Evolutionary conservation across 2,888 invertebrate genomes (phyloP).

Genomic region (Halictus ligatus): DNA sequence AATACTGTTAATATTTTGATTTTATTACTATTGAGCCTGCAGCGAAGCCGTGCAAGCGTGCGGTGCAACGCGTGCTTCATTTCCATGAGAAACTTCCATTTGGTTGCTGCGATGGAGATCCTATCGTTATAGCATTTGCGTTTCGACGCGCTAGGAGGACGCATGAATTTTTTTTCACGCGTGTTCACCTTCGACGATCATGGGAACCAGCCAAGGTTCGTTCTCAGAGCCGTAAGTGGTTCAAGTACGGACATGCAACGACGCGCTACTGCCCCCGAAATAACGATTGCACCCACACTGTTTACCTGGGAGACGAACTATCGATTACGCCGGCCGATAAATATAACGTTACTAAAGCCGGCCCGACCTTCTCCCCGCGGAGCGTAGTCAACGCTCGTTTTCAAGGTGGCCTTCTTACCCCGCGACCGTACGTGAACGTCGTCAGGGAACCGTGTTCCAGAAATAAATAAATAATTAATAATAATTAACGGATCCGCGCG

Average conservation of each 20-base stretch:
- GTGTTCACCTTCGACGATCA: not conserved
- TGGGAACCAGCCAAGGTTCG: not conserved
- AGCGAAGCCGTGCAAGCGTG: not conserved
- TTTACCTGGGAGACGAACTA: constrained; percentile 58
- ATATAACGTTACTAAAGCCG: constrained; percentile 65
- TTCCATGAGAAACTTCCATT: not conserved
- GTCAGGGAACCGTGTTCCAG: not conserved
- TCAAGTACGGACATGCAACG: constrained; percentile 58
- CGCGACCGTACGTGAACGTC: not conserved
- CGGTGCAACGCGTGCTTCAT: not conserved
- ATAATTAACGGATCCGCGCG: not conserved
- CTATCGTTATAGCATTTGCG: not conserved
- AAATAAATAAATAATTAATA: not conserved
- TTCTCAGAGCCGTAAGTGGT: constrained; percentile 36
- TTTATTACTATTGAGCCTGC: constrained; percentile 13
- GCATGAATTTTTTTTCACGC: constrained; percentile 15
- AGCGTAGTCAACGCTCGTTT: constrained; percentile 63
- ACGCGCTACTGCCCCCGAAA: constrained; percentile 48
- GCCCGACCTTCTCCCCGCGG: constrained; percentile 47
- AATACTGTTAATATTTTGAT: constrained; percentile 13
- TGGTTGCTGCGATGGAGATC: not conserved
- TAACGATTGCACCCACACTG: constrained; percentile 61
- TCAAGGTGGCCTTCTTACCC: constrained; percentile 48
- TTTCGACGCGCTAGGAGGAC: not conserved
- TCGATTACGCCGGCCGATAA: constrained; percentile 63